A percentile compares a stretch with the other conserved stretches of the same genome.
These are phyloP conservation scores for Panagrolaimus sp. DNA, from an alignment of 1,140 invertebrate species.

Conservation along the genomic window DNA sequence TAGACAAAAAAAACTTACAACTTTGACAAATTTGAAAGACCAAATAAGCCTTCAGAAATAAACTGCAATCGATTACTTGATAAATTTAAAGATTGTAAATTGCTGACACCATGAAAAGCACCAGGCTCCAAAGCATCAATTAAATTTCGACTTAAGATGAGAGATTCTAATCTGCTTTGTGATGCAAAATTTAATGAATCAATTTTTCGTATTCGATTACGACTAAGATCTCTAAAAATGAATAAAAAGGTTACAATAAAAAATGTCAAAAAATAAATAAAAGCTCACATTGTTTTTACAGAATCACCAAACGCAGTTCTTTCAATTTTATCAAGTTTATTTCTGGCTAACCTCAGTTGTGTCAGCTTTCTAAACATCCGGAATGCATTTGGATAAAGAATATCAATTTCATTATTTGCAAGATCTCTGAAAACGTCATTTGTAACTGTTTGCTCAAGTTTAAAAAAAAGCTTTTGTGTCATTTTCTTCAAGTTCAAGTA, in stretches of 20 bases:
- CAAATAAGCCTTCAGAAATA: conserved; percentile 21
- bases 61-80: conserved; percentile 17
- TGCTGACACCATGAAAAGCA: conserved; percentile 22
- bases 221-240: conserved; percentile 20
- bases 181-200: conserved; percentile 19
- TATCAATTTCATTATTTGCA: conserved; percentile 5
- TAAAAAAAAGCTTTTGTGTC: neutral
- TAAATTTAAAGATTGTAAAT: conserved; percentile 18
- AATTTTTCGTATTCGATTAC: conserved; percentile 19
- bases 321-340: neutral
- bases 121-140: conserved; percentile 9
- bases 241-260: neutral
- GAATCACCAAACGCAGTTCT: neutral
- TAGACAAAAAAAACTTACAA: conserved; percentile 16
- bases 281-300: neutral
- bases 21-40: neutral
- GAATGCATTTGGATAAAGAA: neutral
- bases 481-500: too few species aligned
- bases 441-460: neutral
- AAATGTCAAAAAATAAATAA: neutral
- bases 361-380: neutral
- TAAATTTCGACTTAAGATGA: conserved; percentile 16
- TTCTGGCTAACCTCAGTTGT: neutral
- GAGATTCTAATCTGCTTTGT: conserved; percentile 12
- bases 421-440: conserved; percentile 4